These are phyloP conservation scores for Cynopterus brachyotis DNA, from an alignment of 2,113 vertebrate genomes.

Conservation along the genomic window DNA sequence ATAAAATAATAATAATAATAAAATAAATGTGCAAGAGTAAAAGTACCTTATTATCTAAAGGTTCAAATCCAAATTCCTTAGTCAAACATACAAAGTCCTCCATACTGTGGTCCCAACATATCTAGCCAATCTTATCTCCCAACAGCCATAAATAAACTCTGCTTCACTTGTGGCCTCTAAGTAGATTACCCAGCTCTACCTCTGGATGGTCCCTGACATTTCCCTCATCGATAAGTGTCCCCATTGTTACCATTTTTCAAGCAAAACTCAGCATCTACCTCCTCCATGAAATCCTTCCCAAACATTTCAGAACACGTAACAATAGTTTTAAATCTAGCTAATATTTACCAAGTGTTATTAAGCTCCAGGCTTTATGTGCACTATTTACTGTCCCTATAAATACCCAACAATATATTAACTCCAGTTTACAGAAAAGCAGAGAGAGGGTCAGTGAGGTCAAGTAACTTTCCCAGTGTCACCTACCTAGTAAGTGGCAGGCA, in stretches of 20 bases:
- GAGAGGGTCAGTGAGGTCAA: not conserved
- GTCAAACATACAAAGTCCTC: not conserved
- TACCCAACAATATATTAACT: not conserved
- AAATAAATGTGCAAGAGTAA: not conserved
- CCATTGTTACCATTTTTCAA: not conserved
- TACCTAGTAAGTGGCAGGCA: not conserved
- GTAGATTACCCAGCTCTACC: not conserved
- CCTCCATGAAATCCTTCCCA: not conserved
- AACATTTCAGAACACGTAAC: not conserved
- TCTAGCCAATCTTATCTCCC: not conserved
- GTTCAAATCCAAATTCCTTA: constrained; percentile 9
- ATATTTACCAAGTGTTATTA: not conserved
- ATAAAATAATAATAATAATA: no score
- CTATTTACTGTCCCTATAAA: not conserved
- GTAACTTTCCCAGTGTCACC: not conserved
- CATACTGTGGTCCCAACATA: not conserved
- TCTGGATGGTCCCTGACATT: not conserved
- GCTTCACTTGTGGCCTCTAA: not conserved
- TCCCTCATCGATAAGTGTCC: not conserved
- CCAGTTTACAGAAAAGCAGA: not conserved
- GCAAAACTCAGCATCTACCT: not conserved
- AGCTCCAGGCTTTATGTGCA: not conserved
- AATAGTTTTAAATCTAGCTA: not conserved
- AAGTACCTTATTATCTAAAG: not conserved
- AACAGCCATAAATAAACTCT: not conserved